Conservation (phyloP, 2,797 vertebrate species). For the Parotocinclus haroldoi region DNA sequence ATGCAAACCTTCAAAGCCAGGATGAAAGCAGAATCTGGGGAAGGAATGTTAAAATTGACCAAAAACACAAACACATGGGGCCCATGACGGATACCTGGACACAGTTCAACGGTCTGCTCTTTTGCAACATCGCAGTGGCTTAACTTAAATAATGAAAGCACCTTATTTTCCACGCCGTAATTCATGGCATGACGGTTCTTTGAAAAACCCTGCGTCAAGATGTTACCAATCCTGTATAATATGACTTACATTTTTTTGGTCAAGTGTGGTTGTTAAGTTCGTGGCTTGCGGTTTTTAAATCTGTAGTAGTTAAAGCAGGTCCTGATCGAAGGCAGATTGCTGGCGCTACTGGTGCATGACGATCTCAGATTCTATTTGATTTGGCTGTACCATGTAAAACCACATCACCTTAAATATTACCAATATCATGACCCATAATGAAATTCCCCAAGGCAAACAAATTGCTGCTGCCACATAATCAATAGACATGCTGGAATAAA, state of each 20-base stretch:
- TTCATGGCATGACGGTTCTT: too few species aligned
- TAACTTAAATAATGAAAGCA: conserved; percentile 39
- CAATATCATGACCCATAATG: conserved; percentile 49
- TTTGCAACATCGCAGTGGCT: conserved; percentile 37
- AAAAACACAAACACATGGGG: conserved; percentile 52
- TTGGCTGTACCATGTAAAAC: conserved; percentile 45
- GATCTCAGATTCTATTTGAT: conserved; percentile 43
- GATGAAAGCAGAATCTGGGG: conserved; percentile 41
- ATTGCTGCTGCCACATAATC: conserved; percentile 53
- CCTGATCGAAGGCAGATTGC: conserved; percentile 34
- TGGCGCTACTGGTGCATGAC: conserved; percentile 9
- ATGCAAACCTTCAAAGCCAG: conserved; percentile 32
- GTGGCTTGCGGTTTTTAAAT: conserved; percentile 25
- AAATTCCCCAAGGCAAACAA: conserved; percentile 53
- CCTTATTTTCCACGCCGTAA: conserved; percentile 45
- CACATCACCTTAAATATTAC: conserved; percentile 49
- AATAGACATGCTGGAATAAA: conserved; percentile 52
- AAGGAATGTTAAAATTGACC: conserved; percentile 46
- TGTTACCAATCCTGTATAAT: conserved; percentile 36
- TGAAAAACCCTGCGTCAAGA: conserved; percentile 19
- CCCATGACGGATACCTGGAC: conserved; percentile 46
- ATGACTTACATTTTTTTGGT: conserved; percentile 30
- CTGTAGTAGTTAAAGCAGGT: conserved; percentile 19
- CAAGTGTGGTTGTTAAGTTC: conserved; percentile 18
- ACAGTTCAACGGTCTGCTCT: conserved; percentile 36